Evolutionary conservation across 2,113 vertebrate genomes (phyloP).

Genomic region (Syrrhaptes paradoxus): DNA sequence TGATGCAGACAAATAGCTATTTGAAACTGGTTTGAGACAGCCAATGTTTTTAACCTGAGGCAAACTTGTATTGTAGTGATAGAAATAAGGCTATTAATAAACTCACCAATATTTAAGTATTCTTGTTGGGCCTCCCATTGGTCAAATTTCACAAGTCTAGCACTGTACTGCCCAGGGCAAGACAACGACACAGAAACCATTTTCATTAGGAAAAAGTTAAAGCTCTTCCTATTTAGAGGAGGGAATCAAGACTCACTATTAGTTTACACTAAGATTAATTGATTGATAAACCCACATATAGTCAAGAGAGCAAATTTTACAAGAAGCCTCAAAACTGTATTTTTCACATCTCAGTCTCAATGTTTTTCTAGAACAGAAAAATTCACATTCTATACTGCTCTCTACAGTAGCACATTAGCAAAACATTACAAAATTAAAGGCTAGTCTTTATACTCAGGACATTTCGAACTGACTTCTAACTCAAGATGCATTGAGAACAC

Average conservation of each 20-base stretch:
- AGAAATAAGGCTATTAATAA: slow-evolving; percentile 46
- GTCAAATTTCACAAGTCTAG: slow-evolving; percentile 17
- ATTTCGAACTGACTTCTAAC: neutral
- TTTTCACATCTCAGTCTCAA: neutral
- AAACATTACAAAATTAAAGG: neutral
- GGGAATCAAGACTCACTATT: neutral
- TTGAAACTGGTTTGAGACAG: slow-evolving; percentile 40
- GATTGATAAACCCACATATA: neutral
- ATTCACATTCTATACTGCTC: neutral
- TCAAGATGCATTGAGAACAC: neutral
- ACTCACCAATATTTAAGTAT: slow-evolving; percentile 37
- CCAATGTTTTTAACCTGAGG: slow-evolving; percentile 39
- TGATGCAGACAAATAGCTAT: slow-evolving; percentile 61
- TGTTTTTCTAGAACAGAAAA: neutral
- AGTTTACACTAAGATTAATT: neutral
- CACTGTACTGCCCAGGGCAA: neutral
- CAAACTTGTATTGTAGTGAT: slow-evolving; percentile 20
- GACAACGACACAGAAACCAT: neutral
- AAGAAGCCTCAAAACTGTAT: neutral
- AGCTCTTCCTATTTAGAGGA: neutral
- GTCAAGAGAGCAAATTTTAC: neutral
- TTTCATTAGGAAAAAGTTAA: slow-evolving; percentile 11
- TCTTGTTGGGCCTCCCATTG: neutral
- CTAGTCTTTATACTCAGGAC: neutral
- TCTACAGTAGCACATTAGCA: neutral